Conservation (phyloP, 2,113 vertebrate species). For the Dipodomys spectabilis region DNA sequence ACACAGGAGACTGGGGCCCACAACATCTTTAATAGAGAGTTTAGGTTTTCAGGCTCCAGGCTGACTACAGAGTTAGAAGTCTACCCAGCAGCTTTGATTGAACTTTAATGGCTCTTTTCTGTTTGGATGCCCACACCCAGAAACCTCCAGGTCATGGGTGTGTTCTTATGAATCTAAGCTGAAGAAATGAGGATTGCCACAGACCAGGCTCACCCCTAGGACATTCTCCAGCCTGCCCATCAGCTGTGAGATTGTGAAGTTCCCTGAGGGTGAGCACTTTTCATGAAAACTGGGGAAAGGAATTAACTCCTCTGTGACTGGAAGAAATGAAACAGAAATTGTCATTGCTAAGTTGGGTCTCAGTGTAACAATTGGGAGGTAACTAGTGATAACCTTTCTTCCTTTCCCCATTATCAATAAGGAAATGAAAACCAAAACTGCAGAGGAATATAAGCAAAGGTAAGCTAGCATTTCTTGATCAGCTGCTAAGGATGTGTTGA, state of each 20-base stretch:
- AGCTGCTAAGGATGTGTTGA: background rate
- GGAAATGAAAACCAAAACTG: background rate
- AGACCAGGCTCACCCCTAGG: background rate
- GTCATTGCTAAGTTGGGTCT: background rate
- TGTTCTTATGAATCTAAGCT: slow-evolving; percentile 61
- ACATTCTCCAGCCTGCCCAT: background rate
- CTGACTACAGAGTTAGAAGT: background rate
- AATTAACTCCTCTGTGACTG: background rate
- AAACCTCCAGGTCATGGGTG: slow-evolving; percentile 20
- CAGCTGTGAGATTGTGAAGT: background rate
- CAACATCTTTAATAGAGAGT: background rate
- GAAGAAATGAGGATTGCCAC: slow-evolving; percentile 59
- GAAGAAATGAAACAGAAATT: background rate
- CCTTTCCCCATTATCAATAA: background rate
- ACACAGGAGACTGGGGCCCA: background rate
- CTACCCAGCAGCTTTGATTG: slow-evolving; percentile 19
- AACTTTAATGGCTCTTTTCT: slow-evolving; percentile 57
- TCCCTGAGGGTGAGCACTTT: background rate
- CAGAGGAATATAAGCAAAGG: background rate
- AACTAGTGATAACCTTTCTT: background rate
- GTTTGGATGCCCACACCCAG: background rate
- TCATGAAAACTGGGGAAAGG: background rate
- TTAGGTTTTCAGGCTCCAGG: background rate
- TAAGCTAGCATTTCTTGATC: background rate
- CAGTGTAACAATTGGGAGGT: background rate